Base-by-base conservation (phyloP, 2,113 vertebrate species). In the Gila orcuttii region DNA sequence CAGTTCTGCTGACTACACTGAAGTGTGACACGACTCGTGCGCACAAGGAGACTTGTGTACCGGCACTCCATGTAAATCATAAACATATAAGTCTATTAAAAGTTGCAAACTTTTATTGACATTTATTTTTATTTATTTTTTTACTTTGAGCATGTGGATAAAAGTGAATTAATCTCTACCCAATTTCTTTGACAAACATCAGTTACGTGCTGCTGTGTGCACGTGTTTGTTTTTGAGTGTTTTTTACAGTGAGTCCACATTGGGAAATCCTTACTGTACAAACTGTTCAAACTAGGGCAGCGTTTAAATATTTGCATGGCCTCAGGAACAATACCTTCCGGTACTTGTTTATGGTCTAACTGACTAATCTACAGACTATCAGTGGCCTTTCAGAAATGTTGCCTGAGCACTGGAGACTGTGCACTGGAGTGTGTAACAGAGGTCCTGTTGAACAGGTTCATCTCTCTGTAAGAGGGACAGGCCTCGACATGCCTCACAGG, bases 391-490 rank as follows among this genome's bases (percentile, higher is more conserved):
- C 6, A 82, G 80, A 82, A 36, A 82, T 82, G 80, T 36, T 82
- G 80, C 23, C 19, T 3, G 31, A 62, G 57, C 36, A 86, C 64
- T 77, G 31, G 36, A 71, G 7, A 80, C 21, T 57, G n/a, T n/a
- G n/a, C n/a, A n/a, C n/a, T n/a, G n/a, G n/a, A n/a, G 55, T 57
- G 52, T 57, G 55, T 23, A 23, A 6, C 57, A 6, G 55, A 80
- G 66, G 12, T 52, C 71, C 82, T 69, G 82, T 23, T 64, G 15
- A 82, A 85, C 85, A 36, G 47, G 85, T 55, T 88, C 25, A 15
- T 79, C 33, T 73, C 33, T 66, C 23, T 19, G 31, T 52, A 23
- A 42, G 59, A 79, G 6, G 68, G 19, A 82, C 78, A 78, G 1
- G 78, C 73, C n/a, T 19, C 0, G 4, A 74, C 85, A 66, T 73